phyloP scores from a whole-genome alignment of 2,113 vertebrate species.

The Callipepla californica region DNA sequence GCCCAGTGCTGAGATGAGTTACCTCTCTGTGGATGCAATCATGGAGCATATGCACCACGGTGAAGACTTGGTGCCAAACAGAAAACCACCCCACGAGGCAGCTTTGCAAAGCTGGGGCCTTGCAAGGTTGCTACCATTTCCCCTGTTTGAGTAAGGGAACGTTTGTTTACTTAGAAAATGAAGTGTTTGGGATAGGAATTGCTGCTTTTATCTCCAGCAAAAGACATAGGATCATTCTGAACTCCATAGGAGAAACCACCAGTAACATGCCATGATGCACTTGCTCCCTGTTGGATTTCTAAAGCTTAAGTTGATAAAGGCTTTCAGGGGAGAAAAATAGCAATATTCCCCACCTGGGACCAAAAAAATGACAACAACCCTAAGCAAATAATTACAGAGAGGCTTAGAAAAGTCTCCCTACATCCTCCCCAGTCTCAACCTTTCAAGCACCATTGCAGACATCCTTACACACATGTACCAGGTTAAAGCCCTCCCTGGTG shows the following conservation, averaged over 20 bases:
- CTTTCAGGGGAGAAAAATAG: not conserved
- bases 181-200: not conserved
- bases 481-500: not conserved
- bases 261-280: not conserved
- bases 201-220: not conserved
- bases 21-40: not conserved
- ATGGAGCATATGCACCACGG: too few species aligned
- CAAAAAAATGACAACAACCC: not conserved
- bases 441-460: not conserved
- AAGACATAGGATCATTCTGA: not conserved
- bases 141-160: not conserved
- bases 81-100: not conserved
- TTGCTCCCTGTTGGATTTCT: not conserved
- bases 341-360: too few species aligned
- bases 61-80: not conserved
- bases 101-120: not conserved
- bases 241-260: not conserved
- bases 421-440: not conserved
- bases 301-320: not conserved
- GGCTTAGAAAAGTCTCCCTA: not conserved
- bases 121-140: fast-evolving
- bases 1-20: not conserved
- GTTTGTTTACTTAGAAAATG: not conserved
- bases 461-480: not conserved
- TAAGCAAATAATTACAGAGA: not conserved